phyloP scores from a whole-genome alignment of 2,888 invertebrate genomes.

The Notodonta dromedarius region DNA sequence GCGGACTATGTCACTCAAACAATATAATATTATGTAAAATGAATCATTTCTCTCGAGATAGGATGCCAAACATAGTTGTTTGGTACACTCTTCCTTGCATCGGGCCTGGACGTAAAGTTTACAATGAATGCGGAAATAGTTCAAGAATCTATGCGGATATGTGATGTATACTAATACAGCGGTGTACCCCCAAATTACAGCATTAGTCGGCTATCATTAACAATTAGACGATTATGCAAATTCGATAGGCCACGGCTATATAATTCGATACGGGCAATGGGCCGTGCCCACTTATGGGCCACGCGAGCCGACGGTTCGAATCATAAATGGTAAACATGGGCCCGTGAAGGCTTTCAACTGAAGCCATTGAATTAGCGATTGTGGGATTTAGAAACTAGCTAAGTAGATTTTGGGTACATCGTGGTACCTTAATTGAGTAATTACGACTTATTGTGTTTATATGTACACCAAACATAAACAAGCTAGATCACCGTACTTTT shows the following conservation, averaged over 20 bases:
- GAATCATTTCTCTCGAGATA: no score
- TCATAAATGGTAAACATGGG: constrained; percentile 15
- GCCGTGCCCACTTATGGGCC: constrained; percentile 12
- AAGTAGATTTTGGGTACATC: no score
- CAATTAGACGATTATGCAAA: constrained; percentile 25
- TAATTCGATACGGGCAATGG: constrained; percentile 12
- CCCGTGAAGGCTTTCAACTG: constrained; percentile 3
- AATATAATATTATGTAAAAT: no score
- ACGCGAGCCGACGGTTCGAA: constrained; percentile 14
- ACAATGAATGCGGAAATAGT: no score
- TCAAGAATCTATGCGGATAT: no score
- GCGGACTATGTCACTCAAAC: no score
- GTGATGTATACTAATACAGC: not conserved
- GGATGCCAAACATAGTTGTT: no score
- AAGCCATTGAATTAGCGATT: constrained; percentile 9
- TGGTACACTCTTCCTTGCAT: not conserved
- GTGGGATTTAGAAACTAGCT: not conserved
- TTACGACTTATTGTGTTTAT: no score
- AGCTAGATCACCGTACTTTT: no score
- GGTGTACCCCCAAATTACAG: not conserved
- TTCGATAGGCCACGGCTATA: constrained; percentile 10
- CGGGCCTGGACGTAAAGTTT: no score
- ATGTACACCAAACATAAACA: no score
- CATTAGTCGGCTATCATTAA: constrained; percentile 6
- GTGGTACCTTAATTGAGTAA: no score